Base-by-base conservation (phyloP, 1,140 invertebrate genomes). In the Solenopsis fugax region DNA sequence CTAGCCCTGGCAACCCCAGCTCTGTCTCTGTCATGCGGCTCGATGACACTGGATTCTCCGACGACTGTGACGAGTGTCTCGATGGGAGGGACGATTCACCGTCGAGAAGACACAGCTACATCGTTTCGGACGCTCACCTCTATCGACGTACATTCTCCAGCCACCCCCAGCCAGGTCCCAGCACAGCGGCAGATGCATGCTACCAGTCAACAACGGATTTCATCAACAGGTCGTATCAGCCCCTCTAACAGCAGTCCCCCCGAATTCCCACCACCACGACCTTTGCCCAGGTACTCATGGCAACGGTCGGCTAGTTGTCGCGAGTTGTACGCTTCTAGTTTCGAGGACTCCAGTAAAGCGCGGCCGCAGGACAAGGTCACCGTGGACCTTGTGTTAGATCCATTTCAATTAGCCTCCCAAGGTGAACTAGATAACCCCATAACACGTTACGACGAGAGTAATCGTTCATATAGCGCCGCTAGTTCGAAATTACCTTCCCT, bases 231-330 rank as follows among this genome's bases (percentile, higher is more conserved):
- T 95, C 95, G 95, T 95, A 95, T 95, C 94, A 95, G 94, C 94
- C 95, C 94, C 95, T 95, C 95, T 95, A 95, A 95, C 95, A 95
- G 95, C 94, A 95, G 93, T 93, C 93, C 94, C 90, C 93, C 94
- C 89, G 94, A 95, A 93, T 94, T 95, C 81, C 94, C 93, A 69
- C 93, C 93, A 82, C 94, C 94, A 76, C 91, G 94, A 93, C 95
- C 95, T 88, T 29, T 95, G 77, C 95, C 96, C 71, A 94, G 95
- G 75, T 96, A 96, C 91, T 94, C 96, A 45, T 97, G 97, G 97
- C 96, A 97, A 76, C 97, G 97, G 91, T 98, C 97, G 93, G 97
- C 97, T 88, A 97, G 97, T 91, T 98, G 97, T 95, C 96, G 97
- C 92, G 97, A 98, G 90, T 95, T 97, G 34, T 97, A 97, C 92